Base-by-base conservation (phyloP, 2,888 invertebrate genomes). In the Aporophyla lueneburgensis region DNA sequence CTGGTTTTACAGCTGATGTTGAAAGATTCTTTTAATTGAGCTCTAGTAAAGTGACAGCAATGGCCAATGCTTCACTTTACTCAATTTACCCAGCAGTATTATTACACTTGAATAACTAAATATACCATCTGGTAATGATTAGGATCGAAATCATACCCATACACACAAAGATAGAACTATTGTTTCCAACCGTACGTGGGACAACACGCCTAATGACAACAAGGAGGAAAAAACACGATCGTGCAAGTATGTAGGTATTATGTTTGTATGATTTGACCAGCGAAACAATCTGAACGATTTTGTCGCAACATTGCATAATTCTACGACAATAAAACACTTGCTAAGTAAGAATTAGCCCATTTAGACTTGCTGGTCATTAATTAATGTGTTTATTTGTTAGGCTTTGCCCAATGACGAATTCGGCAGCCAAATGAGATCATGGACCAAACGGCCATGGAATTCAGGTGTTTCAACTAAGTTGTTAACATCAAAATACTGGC, bases 371-470 rank as follows among this genome's bases (percentile, higher is more conserved):
- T 65, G 65, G 51, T 51, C 27, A 27, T 70, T 71, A 80, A 66
- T 68, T 80, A 67, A 58, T 79, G 21, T 54, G 40, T 62, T 10
- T 67, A 70, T 70, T 54, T 67, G 68, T 72, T 78, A 77, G 58
- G 83, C 78, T 85, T 71, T 76, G 74, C 49, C 33, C 76, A 82
- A 82, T 87, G 85, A 86, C 89, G 76, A 87, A 81, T 78, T 74
- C 40, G 71, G 76, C 63, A 80, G 74, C 58, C 56, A 74, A 85
- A 84, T 89, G 90, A 87, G 89, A 88, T 90, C 89, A 89, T 68
- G 63, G 62, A 76, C 78, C 61, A 85, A 88, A 85, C 75, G 81
- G 79, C 71, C 53, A 68, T 61, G 65, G 67, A 79, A 76, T 78
- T 75, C 54, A 61, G 51, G 49, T 65, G 16, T 24, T 72, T 33